A percentile compares a stretch with the other conserved stretches of the same genome.
These are phyloP conservation scores for Phalacrocorax carbo DNA, from an alignment of 2,113 vertebrate genomes.

Conservation along the genomic window DNA sequence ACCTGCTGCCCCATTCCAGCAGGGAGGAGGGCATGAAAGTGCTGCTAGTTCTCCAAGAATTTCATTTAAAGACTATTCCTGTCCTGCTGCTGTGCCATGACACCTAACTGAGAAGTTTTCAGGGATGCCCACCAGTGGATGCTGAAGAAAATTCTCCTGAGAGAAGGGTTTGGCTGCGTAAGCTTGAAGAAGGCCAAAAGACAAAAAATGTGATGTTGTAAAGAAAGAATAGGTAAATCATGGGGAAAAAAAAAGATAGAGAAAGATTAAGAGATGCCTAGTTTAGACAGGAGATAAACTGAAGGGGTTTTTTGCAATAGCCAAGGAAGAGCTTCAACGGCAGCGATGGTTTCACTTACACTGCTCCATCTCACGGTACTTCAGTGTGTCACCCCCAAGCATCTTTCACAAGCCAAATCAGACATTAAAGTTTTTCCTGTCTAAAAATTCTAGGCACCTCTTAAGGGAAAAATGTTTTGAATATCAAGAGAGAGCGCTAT, in stretches of 20 bases:
- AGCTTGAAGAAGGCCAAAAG: not conserved
- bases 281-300: not conserved
- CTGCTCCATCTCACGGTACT: not conserved
- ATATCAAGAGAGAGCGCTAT: not conserved
- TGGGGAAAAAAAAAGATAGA: not conserved
- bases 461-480: not conserved
- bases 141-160: not conserved
- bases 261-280: not conserved
- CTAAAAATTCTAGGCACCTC: slow-evolving; percentile 3
- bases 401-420: not conserved
- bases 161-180: not conserved
- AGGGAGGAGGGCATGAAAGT: not conserved
- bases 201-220: not conserved
- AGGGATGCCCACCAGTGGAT: not conserved
- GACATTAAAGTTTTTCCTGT: not conserved
- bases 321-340: not conserved
- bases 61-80: not conserved
- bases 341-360: not conserved
- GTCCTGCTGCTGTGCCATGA: not conserved
- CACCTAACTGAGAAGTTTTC: not conserved
- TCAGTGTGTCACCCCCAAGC: not conserved
- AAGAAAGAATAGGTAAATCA: not conserved
- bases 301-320: not conserved
- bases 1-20: not conserved
- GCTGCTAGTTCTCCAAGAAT: not conserved